These are phyloP conservation scores for Araneus ventricosus DNA, from an alignment of 1,140 invertebrate species.

Conservation along the genomic window DNA sequence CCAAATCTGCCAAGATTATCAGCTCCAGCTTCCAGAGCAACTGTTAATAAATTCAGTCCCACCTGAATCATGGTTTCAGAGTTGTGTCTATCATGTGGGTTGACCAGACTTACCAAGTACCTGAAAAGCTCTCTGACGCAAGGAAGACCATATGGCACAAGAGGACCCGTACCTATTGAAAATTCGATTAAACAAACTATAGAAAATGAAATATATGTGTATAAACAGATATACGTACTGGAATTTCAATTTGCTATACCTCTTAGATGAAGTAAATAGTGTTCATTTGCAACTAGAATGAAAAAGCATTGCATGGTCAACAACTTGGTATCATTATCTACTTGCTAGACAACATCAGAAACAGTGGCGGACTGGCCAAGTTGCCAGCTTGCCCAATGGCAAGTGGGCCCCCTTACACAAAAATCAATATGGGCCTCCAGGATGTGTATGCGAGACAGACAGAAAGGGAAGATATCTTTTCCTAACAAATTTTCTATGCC, in stretches of 20 bases:
- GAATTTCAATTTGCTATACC: not conserved
- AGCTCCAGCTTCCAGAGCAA: slow-evolving; percentile 94
- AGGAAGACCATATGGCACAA: slow-evolving; percentile 94
- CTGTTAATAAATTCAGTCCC: slow-evolving; percentile 93
- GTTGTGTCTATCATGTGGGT: slow-evolving; percentile 91
- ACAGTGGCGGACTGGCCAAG: too few species aligned
- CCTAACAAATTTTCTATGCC: too few species aligned
- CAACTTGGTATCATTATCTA: too few species aligned
- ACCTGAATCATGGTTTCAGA: slow-evolving; percentile 96
- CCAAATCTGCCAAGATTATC: slow-evolving; percentile 92
- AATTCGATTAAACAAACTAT: not conserved
- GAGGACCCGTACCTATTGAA: slow-evolving; percentile 75
- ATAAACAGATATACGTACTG: too few species aligned
- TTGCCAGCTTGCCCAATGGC: too few species aligned
- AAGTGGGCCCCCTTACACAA: too few species aligned
- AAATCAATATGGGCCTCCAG: too few species aligned
- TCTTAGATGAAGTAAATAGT: not conserved
- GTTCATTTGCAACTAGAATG: too few species aligned
- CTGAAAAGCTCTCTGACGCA: slow-evolving; percentile 95
- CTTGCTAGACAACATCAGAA: too few species aligned
- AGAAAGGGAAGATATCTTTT: too few species aligned
- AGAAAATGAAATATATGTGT: not conserved
- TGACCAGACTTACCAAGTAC: slow-evolving; percentile 95
- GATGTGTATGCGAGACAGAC: too few species aligned
- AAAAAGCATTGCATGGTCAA: too few species aligned